Percentiles rank a stretch among this genome's conserved stretches.
Evolutionary conservation across 2,797 vertebrate genomes (phyloP).

Genomic region (Bovichtus diacanthus): DNA sequence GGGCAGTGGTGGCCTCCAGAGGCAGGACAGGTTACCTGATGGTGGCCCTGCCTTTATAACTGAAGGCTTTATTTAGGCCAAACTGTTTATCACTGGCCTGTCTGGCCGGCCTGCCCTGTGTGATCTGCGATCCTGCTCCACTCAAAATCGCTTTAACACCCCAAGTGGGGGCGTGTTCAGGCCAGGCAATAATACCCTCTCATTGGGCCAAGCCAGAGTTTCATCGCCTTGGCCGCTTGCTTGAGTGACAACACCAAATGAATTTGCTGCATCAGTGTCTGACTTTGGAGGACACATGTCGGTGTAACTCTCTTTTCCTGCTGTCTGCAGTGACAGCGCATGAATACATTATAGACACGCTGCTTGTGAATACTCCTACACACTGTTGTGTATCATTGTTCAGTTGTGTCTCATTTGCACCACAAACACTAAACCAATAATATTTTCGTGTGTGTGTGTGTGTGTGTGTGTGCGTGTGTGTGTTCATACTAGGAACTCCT

Average conservation of each 20-base stretch:
- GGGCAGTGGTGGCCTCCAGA: slow-evolving; percentile 64
- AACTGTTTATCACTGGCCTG: slow-evolving; percentile 68
- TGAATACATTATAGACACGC: slow-evolving; percentile 73
- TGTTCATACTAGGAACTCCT: slow-evolving; percentile 1
- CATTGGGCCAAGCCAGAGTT: slow-evolving; percentile 57
- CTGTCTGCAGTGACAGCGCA: slow-evolving; percentile 72
- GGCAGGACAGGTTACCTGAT: slow-evolving; percentile 68
- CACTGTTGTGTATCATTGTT: slow-evolving; percentile 54
- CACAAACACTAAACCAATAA: slow-evolving; percentile 31
- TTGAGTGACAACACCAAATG: slow-evolving; percentile 79
- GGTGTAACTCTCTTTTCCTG: slow-evolving; percentile 68
- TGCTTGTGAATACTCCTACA: slow-evolving; percentile 64
- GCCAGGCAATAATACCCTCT: slow-evolving; percentile 67
- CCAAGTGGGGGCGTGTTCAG: slow-evolving; percentile 36
- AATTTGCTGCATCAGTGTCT: slow-evolving; percentile 81
- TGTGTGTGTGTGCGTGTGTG: neutral
- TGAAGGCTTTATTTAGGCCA: slow-evolving; percentile 73
- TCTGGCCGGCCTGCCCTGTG: slow-evolving; percentile 58
- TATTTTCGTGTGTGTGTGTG: neutral
- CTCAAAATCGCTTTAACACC: slow-evolving; percentile 50
- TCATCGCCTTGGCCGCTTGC: slow-evolving; percentile 67
- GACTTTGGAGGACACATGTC: slow-evolving; percentile 77
- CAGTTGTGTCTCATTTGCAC: slow-evolving; percentile 62
- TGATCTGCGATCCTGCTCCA: slow-evolving; percentile 57
- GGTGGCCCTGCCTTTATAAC: slow-evolving; percentile 63